Conservation (phyloP, 2,888 invertebrate genomes). For the Hyposoter dolosus region DNA sequence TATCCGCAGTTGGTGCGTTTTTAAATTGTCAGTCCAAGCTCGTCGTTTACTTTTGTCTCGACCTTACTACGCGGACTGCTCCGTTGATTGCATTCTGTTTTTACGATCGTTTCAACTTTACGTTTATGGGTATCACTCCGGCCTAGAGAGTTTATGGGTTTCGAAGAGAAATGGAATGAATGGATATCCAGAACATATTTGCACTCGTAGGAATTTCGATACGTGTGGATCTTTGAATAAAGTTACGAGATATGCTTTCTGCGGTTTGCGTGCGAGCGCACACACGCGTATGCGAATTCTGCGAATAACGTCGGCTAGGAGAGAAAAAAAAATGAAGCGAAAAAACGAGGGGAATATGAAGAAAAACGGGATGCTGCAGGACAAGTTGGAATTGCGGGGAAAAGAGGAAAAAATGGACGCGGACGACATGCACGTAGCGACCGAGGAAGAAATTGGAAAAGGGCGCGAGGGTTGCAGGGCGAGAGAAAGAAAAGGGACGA, state of each 20-base stretch:
- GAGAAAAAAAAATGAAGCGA: conserved; percentile 18
- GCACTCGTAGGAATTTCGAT: conserved; percentile 37
- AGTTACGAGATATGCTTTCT: conserved; percentile 34
- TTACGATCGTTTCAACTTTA: not conserved
- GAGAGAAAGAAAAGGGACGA: conserved; percentile 66
- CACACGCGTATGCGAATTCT: conserved; percentile 61
- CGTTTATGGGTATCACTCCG: not conserved
- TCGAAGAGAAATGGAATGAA: not conserved
- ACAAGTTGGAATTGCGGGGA: conserved; percentile 50
- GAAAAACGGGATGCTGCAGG: conserved; percentile 34
- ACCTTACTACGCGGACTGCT: not conserved
- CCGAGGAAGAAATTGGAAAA: conserved; percentile 56
- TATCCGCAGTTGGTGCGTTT: not conserved
- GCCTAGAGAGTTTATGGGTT: not conserved
- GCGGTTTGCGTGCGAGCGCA: conserved; percentile 49
- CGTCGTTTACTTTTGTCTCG: not conserved
- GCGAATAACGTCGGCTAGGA: conserved; percentile 43
- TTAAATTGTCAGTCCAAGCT: not conserved
- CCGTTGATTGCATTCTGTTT: not conserved
- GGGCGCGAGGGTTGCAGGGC: conserved; percentile 60
- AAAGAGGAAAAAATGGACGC: conserved; percentile 29
- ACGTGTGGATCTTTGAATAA: conserved; percentile 31
- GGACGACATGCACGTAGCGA: conserved; percentile 51
- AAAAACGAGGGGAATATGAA: conserved; percentile 10
- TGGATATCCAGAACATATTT: conserved; percentile 43